Percentiles rank a stretch among this genome's conserved stretches.
Conservation (phyloP, 2,113 vertebrate genomes). For the Pelusios castaneus region DNA sequence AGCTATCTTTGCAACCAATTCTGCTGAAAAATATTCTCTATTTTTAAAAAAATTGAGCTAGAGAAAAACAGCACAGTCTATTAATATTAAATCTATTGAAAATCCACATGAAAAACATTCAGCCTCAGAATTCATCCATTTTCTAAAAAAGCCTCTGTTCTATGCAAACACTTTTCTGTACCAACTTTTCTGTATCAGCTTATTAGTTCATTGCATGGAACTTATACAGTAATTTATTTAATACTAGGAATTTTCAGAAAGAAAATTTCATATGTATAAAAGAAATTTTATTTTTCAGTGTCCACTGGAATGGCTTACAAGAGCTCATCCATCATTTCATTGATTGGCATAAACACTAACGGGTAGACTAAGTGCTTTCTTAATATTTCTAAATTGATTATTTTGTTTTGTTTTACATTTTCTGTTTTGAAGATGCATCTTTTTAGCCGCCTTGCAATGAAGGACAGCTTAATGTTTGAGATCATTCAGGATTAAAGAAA, state of each 20-base stretch:
- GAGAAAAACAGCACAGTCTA: not conserved
- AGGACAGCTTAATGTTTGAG: not conserved
- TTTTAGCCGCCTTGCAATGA: not conserved
- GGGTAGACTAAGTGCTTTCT: not conserved
- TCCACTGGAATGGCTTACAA: not conserved
- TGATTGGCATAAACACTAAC: not conserved
- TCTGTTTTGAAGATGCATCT: not conserved
- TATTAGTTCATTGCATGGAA: not conserved
- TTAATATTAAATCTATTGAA: not conserved
- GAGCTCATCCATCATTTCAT: not conserved
- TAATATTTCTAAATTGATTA: not conserved
- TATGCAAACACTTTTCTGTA: not conserved
- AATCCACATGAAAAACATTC: not conserved
- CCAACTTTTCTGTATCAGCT: fast-evolving
- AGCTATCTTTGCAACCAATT: constrained; percentile 29
- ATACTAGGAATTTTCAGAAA: not conserved
- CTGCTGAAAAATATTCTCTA: not conserved
- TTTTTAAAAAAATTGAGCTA: not conserved
- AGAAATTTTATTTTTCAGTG: not conserved
- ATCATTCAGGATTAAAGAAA: fast-evolving
- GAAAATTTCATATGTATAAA: not conserved
- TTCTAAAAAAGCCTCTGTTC: not conserved
- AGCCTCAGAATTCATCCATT: not conserved
- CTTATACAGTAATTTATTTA: not conserved
- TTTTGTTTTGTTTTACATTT: not conserved